Evolutionary conservation across 2,113 vertebrate species (phyloP).

Genomic region (Aldabrachelys gigantea): DNA sequence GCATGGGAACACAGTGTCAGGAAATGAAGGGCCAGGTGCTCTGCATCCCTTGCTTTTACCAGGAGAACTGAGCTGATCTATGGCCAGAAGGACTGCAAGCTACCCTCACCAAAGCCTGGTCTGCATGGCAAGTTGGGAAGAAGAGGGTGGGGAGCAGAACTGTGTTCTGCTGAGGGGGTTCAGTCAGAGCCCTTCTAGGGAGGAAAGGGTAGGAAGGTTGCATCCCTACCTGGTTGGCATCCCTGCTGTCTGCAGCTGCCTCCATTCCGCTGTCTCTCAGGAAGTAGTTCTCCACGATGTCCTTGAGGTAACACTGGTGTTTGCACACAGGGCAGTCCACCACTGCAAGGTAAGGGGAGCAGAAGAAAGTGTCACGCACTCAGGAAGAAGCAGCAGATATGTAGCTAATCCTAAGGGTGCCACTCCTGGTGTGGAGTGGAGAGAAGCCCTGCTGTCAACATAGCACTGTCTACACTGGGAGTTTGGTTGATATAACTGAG

Average conservation of each 20-base stretch:
- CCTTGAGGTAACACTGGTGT: slow-evolving; percentile 75
- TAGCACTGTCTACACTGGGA: neutral
- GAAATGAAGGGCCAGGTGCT: neutral
- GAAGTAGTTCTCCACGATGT: slow-evolving; percentile 82
- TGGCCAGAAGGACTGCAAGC: neutral
- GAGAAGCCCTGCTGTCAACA: neutral
- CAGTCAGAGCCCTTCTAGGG: neutral
- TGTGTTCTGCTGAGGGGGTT: neutral
- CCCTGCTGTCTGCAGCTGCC: slow-evolving; percentile 11
- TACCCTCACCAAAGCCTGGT: neutral
- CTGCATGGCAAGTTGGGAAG: neutral
- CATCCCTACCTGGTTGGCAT: slow-evolving; percentile 61
- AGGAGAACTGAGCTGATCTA: neutral
- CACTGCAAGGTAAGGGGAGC: neutral
- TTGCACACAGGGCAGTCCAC: slow-evolving; percentile 80
- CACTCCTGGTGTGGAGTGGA: neutral
- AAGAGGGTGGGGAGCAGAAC: neutral
- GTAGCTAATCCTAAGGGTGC: neutral
- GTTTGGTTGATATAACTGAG: neutral
- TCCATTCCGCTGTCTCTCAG: slow-evolving; percentile 66
- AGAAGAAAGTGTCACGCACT: neutral
- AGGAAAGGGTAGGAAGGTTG: neutral
- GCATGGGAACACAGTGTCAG: neutral
- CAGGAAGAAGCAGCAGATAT: neutral
- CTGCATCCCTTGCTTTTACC: neutral